Percentiles rank a stretch among this genome's conserved stretches.
phyloP scores from a whole-genome alignment of 2,113 vertebrate genomes.

The Paralichthys olivaceus region DNA sequence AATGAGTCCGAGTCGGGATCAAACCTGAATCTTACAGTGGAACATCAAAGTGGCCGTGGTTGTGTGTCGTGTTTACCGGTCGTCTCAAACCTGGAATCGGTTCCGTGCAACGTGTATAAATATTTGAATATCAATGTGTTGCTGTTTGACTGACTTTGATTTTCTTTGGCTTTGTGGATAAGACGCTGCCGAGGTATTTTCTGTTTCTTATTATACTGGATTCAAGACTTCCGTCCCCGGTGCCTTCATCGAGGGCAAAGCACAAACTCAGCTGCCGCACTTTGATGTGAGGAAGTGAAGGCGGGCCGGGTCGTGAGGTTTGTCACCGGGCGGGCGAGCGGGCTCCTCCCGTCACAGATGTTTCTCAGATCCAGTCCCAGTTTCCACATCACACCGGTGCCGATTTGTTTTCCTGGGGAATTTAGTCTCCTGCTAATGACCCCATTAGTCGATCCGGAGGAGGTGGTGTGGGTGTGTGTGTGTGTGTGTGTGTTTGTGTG shows the following conservation, averaged over 20 bases:
- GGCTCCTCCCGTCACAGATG: conserved; percentile 50
- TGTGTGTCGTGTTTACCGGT: conserved; percentile 13
- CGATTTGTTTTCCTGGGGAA: conserved; percentile 25
- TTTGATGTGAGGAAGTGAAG: conserved; percentile 33
- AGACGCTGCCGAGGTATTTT: background rate
- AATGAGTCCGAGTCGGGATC: conserved; percentile 7
- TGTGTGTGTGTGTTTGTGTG: background rate
- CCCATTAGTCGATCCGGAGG: conserved; percentile 57
- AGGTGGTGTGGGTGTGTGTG: background rate
- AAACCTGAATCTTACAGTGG: conserved; percentile 15
- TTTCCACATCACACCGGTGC: conserved; percentile 11
- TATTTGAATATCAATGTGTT: conserved; percentile 45
- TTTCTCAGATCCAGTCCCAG: conserved; percentile 30
- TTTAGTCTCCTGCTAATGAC: conserved; percentile 57
- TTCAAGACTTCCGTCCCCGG: background rate
- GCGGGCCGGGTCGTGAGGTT: background rate
- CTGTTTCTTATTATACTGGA: conserved; percentile 25
- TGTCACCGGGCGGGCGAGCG: background rate
- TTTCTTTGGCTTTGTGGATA: background rate
- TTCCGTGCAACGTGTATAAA: conserved; percentile 22
- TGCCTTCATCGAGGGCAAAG: background rate
- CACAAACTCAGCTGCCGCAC: too few species aligned
- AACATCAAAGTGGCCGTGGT: conserved; percentile 24
- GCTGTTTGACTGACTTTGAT: conserved; percentile 45
- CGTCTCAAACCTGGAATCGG: conserved; percentile 22